Conservation (phyloP, 2,797 vertebrate species). For the Decapterus maruadsi region DNA sequence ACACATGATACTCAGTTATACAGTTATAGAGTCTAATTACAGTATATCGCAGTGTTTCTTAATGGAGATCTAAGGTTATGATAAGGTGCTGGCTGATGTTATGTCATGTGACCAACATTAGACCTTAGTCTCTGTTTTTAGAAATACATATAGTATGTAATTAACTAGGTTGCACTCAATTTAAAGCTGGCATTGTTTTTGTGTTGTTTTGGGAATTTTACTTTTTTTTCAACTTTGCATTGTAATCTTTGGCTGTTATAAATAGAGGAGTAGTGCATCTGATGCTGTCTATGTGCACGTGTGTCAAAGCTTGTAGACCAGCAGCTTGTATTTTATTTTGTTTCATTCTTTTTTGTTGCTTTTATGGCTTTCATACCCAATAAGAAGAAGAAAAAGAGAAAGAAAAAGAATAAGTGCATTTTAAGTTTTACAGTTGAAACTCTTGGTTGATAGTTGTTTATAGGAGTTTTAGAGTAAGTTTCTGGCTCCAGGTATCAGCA, state of each 20-base stretch:
- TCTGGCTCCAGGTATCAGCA: neutral
- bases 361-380: neutral
- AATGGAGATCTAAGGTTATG: conserved; percentile 20
- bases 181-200: neutral
- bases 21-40: conserved; percentile 47
- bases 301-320: neutral
- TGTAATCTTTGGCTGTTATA: neutral
- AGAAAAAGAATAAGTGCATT: neutral
- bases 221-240: neutral
- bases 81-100: neutral
- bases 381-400: neutral
- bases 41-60: conserved; percentile 25
- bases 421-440: neutral
- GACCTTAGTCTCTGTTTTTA: conserved; percentile 19
- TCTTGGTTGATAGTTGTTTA: neutral
- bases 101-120: conserved; percentile 2
- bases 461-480: neutral
- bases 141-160: neutral
- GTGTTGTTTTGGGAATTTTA: neutral
- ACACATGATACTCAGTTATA: conserved; percentile 55
- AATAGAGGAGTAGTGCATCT: neutral
- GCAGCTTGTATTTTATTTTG: neutral
- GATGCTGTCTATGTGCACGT: conserved; percentile 35
- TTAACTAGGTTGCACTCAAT: neutral
- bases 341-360: neutral